A percentile compares a stretch with the other conserved stretches of the same genome.
Conservation (phyloP, 1,140 invertebrate species). For the Maconellicoccus hirsutus region DNA sequence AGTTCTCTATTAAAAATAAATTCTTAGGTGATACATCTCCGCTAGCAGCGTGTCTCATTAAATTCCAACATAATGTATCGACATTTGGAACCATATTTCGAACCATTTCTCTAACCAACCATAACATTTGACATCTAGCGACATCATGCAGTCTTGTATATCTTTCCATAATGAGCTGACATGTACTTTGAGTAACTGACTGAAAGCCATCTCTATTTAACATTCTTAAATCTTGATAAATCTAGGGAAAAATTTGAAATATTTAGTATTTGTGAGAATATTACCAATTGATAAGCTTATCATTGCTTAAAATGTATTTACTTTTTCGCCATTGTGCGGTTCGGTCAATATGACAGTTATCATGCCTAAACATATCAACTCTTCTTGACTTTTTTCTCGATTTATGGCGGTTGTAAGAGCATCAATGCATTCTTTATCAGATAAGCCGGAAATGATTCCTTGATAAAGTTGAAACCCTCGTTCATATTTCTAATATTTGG, state of each 20-base stretch:
- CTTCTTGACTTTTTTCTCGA: slow-evolving; percentile 80
- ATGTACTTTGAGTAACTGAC: slow-evolving; percentile 64
- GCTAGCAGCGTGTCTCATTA: slow-evolving; percentile 86
- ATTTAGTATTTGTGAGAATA: no score
- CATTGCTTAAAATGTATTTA: slow-evolving; percentile 35
- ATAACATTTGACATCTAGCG: slow-evolving; percentile 64
- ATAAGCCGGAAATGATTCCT: slow-evolving; percentile 62
- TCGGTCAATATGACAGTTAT: slow-evolving; percentile 82
- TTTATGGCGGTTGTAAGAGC: slow-evolving; percentile 74
- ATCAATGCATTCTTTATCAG: slow-evolving; percentile 88
- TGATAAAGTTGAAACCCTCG: slow-evolving; percentile 63
- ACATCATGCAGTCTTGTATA: slow-evolving; percentile 75
- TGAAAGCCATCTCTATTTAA: slow-evolving; percentile 77
- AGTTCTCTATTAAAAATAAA: slow-evolving; percentile 74
- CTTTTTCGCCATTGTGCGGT: slow-evolving; percentile 62
- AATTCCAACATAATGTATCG: slow-evolving; percentile 78
- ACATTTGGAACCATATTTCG: slow-evolving; percentile 72
- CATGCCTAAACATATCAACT: slow-evolving; percentile 77
- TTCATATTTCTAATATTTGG: slow-evolving; percentile 90
- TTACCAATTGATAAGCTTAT: background rate
- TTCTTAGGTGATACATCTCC: slow-evolving; percentile 85
- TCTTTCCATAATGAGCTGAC: slow-evolving; percentile 75
- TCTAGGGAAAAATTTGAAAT: slow-evolving; percentile 36
- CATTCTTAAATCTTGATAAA: slow-evolving; percentile 81
- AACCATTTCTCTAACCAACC: slow-evolving; percentile 80